These are phyloP conservation scores for Chlorodrepanis virens DNA, from an alignment of 2,113 vertebrate genomes.

Conservation along the genomic window DNA sequence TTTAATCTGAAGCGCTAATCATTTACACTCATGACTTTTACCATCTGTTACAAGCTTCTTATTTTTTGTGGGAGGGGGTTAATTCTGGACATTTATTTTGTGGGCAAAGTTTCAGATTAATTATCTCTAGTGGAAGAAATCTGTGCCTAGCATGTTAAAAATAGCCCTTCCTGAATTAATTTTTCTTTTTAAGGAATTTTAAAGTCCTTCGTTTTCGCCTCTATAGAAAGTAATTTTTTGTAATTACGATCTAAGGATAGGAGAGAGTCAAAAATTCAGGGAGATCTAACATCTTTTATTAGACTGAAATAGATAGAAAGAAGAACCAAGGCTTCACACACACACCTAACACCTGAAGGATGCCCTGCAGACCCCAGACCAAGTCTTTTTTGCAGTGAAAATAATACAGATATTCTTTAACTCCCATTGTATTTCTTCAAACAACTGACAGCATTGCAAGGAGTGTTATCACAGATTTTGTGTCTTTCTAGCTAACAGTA, in stretches of 20 bases:
- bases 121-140: slow-evolving; percentile 25
- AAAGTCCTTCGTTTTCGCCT: background rate
- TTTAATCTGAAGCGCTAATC: slow-evolving; percentile 27
- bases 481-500: background rate
- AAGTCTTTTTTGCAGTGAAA: background rate
- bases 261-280: background rate
- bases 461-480: background rate
- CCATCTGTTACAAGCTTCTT: background rate
- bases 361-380: background rate
- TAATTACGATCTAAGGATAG: slow-evolving; percentile 44
- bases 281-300: slow-evolving; percentile 22
- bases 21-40: slow-evolving; percentile 32
- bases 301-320: background rate
- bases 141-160: background rate
- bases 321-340: background rate
- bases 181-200: slow-evolving; percentile 37
- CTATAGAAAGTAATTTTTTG: slow-evolving; percentile 28
- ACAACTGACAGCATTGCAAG: background rate
- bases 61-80: background rate
- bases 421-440: background rate
- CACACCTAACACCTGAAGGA: background rate
- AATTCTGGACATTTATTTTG: slow-evolving; percentile 19
- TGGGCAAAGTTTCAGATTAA: slow-evolving; percentile 15
- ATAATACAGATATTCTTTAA: background rate
- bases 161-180: slow-evolving; percentile 22